phyloP scores from a whole-genome alignment of 1,140 invertebrate species.

The Drosophila leontia region DNA sequence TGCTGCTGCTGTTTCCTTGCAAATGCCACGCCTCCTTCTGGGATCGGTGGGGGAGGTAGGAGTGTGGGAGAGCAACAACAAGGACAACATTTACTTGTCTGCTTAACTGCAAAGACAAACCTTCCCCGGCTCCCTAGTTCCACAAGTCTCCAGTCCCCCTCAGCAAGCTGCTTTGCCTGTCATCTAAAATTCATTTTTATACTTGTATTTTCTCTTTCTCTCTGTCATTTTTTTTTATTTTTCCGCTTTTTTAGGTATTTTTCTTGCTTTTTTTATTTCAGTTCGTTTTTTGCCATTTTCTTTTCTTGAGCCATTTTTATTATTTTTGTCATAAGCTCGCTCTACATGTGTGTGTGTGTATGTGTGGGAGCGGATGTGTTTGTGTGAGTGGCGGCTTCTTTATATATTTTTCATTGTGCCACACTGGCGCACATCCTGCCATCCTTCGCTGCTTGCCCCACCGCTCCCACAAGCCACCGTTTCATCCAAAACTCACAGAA shows the following conservation, averaged over 20 bases:
- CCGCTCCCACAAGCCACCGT: slow-evolving; percentile 2
- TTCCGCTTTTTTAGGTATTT: slow-evolving; percentile 56
- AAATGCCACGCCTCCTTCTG: slow-evolving; percentile 45
- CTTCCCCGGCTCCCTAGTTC: slow-evolving; percentile 10
- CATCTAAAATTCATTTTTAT: slow-evolving; percentile 84
- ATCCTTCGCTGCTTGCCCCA: not conserved
- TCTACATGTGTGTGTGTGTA: slow-evolving; percentile 28
- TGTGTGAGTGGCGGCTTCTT: slow-evolving; percentile 70
- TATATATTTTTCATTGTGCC: slow-evolving; percentile 83
- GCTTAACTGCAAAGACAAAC: slow-evolving; percentile 82
- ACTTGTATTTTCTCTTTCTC: slow-evolving; percentile 68
- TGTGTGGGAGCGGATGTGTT: slow-evolving; percentile 26
- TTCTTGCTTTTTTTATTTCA: slow-evolving; percentile 57
- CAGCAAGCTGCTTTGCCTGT: slow-evolving; percentile 73
- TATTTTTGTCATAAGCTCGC: slow-evolving; percentile 78
- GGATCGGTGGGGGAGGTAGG: not conserved
- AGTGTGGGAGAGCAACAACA: slow-evolving; percentile 61
- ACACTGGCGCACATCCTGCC: slow-evolving; percentile 74
- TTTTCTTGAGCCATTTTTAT: slow-evolving; percentile 81
- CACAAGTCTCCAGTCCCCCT: not conserved
- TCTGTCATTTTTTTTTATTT: slow-evolving; percentile 25
- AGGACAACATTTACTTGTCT: slow-evolving; percentile 82
- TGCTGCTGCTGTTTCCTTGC: slow-evolving; percentile 29
- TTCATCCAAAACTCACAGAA: slow-evolving; percentile 76
- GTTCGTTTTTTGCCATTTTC: slow-evolving; percentile 68